A percentile compares a stretch with the other conserved stretches of the same genome.
These are phyloP conservation scores for Strigops habroptila DNA, from an alignment of 2,113 vertebrate species.

Conservation along the genomic window DNA sequence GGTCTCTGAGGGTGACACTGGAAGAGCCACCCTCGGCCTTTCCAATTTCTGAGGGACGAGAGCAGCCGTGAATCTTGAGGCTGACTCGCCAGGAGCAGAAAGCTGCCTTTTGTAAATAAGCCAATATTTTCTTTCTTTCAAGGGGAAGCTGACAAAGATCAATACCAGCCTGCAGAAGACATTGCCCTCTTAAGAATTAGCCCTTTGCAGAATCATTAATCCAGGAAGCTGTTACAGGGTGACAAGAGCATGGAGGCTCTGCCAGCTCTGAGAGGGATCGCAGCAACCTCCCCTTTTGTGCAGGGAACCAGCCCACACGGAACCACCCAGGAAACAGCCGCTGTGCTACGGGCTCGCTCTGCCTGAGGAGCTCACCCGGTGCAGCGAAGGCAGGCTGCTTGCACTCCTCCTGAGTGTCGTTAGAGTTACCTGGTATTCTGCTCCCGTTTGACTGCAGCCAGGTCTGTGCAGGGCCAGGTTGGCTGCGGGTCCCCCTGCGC, in stretches of 20 bases:
- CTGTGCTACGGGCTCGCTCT: neutral
- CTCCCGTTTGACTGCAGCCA: neutral
- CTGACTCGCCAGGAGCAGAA: conserved; percentile 54
- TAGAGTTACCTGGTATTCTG: neutral
- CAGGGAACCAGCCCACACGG: conserved; percentile 8
- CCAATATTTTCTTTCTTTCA: conserved; percentile 72
- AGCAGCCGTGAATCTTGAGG: conserved; percentile 55
- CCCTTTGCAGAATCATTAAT: conserved; percentile 69
- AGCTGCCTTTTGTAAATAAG: conserved; percentile 68
- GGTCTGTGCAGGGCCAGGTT: neutral
- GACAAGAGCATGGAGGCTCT: conserved; percentile 53
- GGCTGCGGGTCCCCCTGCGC: accelerated
- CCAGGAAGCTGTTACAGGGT: conserved; percentile 59
- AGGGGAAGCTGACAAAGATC: conserved; percentile 72
- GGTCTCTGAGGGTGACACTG: neutral
- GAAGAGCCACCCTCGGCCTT: neutral
- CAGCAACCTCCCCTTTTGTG: neutral
- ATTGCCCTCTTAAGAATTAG: conserved; percentile 71
- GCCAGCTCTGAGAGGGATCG: conserved; percentile 26
- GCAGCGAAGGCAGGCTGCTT: neutral
- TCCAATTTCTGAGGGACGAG: neutral
- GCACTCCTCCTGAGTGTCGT: neutral
- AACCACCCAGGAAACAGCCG: neutral
- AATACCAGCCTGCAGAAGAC: conserved; percentile 69
- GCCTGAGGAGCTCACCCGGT: neutral